phyloP scores from a whole-genome alignment of 1,140 invertebrate species.

The Condylostylus longicornis region DNA sequence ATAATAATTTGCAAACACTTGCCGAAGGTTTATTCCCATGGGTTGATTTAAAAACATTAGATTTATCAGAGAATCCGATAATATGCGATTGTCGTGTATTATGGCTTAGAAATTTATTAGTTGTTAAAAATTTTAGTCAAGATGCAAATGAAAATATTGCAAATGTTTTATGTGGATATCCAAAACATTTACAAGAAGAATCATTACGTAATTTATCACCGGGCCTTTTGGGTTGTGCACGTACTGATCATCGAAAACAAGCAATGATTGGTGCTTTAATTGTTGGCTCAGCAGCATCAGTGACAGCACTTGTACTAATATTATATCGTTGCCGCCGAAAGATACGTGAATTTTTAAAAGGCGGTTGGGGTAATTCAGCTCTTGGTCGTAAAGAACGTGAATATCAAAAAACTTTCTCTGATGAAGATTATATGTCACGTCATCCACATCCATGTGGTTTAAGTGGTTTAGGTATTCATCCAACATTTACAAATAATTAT shows the following conservation, averaged over 20 bases:
- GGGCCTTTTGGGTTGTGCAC: constrained; percentile 65
- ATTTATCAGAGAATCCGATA: constrained; percentile 69
- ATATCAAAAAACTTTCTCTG: constrained; percentile 74
- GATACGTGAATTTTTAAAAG: constrained; percentile 63
- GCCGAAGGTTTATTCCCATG: constrained; percentile 61
- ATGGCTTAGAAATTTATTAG: constrained; percentile 63
- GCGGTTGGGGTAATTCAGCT: constrained; percentile 59
- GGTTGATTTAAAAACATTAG: constrained; percentile 56
- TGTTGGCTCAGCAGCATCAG: constrained; percentile 47
- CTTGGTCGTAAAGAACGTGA: constrained; percentile 67
- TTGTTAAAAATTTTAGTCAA: constrained; percentile 51
- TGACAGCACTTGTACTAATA: constrained; percentile 51
- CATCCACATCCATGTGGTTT: constrained; percentile 39
- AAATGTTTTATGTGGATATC: constrained; percentile 53
- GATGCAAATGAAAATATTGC: constrained; percentile 33
- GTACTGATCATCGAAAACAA: constrained; percentile 54
- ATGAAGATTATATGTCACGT: constrained; percentile 65
- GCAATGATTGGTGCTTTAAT: constrained; percentile 59
- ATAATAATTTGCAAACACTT: constrained; percentile 59
- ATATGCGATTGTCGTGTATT: constrained; percentile 64
- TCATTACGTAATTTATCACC: constrained; percentile 49
- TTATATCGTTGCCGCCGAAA: constrained; percentile 60
- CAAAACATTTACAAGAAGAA: constrained; percentile 50
- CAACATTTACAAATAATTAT: constrained; percentile 31
- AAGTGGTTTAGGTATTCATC: constrained; percentile 37